Conservation (phyloP, 1,140 invertebrate genomes). For the Aphaenogaster ashmeadi region DNA sequence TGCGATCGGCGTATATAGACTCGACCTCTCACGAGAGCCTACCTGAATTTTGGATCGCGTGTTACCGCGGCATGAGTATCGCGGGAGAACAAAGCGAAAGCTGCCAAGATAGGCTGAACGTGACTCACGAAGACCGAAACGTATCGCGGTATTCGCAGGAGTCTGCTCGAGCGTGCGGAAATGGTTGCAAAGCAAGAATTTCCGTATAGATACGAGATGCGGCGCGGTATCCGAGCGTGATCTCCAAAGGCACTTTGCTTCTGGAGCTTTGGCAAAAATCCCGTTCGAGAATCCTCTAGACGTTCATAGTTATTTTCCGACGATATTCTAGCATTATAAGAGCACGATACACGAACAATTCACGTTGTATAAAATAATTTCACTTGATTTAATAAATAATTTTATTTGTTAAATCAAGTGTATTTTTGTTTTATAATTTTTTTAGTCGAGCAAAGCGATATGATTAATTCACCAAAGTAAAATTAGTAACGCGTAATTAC, state of each 20-base stretch:
- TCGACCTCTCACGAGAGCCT: conserved; percentile 40
- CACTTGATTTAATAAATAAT: not conserved
- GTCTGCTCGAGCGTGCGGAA: conserved; percentile 33
- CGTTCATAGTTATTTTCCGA: not conserved
- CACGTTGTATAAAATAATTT: not conserved
- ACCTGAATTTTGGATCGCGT: conserved; percentile 54
- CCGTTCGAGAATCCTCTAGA: not conserved
- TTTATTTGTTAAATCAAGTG: not conserved
- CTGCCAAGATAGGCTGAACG: conserved; percentile 56
- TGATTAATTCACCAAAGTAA: not conserved
- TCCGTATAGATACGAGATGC: conserved; percentile 41
- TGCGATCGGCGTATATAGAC: not conserved
- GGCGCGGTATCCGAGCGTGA: conserved; percentile 24
- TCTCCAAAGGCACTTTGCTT: conserved; percentile 24
- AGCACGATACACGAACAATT: not conserved
- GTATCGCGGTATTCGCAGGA: conserved; percentile 41
- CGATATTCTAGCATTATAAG: not conserved
- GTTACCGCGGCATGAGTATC: conserved; percentile 46
- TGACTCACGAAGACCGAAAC: conserved; percentile 53
- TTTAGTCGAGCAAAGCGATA: not conserved
- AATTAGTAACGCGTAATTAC: not conserved
- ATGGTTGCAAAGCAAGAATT: conserved; percentile 59
- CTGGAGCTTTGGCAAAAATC: conserved; percentile 33
- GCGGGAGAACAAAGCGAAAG: conserved; percentile 55
- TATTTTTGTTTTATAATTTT: not conserved